Evolutionary conservation across 2,888 invertebrate species (phyloP).

Genomic region (Coecobrya sp.): DNA sequence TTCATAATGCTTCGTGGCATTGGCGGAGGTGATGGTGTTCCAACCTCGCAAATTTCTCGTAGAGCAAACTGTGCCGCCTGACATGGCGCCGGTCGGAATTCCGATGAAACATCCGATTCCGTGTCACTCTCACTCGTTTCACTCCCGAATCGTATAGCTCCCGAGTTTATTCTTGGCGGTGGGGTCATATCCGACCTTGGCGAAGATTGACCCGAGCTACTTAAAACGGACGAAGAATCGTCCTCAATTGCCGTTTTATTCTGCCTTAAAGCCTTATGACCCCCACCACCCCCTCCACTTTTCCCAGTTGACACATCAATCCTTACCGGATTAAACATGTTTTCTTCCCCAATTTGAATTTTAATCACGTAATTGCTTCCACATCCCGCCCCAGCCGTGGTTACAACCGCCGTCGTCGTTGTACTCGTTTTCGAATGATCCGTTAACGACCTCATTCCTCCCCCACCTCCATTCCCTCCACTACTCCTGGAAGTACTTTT

Average conservation of each 20-base stretch:
- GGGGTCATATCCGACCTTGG: slow-evolving; percentile 86
- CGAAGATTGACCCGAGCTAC: slow-evolving; percentile 85
- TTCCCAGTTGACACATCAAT: slow-evolving; percentile 84
- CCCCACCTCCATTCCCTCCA: not conserved
- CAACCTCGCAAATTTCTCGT: slow-evolving; percentile 85
- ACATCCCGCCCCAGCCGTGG: slow-evolving; percentile 66
- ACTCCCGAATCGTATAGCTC: slow-evolving; percentile 85
- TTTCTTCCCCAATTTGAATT: slow-evolving; percentile 86
- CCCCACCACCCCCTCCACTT: too few species aligned
- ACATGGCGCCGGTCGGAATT: slow-evolving; percentile 83
- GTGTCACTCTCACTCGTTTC: slow-evolving; percentile 86
- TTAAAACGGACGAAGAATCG: slow-evolving; percentile 79
- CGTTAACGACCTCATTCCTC: slow-evolving; percentile 27
- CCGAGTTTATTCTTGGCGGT: slow-evolving; percentile 84
- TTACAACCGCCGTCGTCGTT: slow-evolving; percentile 72
- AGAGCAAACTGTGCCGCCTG: slow-evolving; percentile 86
- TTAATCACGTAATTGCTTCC: slow-evolving; percentile 86
- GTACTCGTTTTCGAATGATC: slow-evolving; percentile 74
- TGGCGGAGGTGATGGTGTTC: slow-evolving; percentile 79
- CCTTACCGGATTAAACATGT: slow-evolving; percentile 85
- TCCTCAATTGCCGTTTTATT: slow-evolving; percentile 65
- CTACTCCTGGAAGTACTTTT: slow-evolving; percentile 41
- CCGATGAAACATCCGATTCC: slow-evolving; percentile 86
- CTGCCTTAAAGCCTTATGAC: slow-evolving; percentile 42
- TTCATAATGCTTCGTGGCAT: slow-evolving; percentile 81